phyloP scores from a whole-genome alignment of 2,113 vertebrate genomes.

The Nymphicus hollandicus region DNA sequence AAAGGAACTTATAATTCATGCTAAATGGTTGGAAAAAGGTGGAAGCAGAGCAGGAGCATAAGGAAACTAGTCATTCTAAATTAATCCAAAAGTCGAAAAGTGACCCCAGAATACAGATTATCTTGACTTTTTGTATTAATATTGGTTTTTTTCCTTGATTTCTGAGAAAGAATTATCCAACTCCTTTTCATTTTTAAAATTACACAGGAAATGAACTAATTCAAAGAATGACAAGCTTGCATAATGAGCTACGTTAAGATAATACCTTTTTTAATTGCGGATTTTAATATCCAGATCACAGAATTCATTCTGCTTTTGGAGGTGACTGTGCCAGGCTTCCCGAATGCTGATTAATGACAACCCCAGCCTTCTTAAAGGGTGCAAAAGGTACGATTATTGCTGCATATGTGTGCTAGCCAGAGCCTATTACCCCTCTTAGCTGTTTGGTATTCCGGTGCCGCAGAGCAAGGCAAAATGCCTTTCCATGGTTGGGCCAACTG shows the following conservation, averaged over 20 bases:
- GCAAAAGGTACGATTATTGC: rapidly evolving
- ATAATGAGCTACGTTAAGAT: background rate
- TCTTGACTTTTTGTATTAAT: background rate
- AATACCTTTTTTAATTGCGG: background rate
- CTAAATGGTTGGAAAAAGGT: background rate
- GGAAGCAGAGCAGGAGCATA: background rate
- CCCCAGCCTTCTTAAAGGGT: background rate
- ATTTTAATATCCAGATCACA: background rate
- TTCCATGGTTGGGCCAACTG: background rate
- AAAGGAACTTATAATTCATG: background rate
- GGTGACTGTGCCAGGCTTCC: background rate
- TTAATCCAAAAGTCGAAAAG: background rate
- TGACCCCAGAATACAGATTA: background rate
- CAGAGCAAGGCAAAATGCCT: background rate
- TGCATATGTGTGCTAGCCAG: background rate
- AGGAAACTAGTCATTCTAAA: background rate
- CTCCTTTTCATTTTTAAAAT: background rate
- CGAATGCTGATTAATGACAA: background rate
- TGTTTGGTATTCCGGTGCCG: background rate
- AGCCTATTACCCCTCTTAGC: background rate
- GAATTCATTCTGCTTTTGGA: background rate
- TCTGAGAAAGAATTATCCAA: background rate
- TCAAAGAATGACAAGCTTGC: background rate
- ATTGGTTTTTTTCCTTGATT: background rate
- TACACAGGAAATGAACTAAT: background rate